These are phyloP conservation scores for Drosophila conformis DNA, from an alignment of 2,888 invertebrate genomes.

Conservation along the genomic window DNA sequence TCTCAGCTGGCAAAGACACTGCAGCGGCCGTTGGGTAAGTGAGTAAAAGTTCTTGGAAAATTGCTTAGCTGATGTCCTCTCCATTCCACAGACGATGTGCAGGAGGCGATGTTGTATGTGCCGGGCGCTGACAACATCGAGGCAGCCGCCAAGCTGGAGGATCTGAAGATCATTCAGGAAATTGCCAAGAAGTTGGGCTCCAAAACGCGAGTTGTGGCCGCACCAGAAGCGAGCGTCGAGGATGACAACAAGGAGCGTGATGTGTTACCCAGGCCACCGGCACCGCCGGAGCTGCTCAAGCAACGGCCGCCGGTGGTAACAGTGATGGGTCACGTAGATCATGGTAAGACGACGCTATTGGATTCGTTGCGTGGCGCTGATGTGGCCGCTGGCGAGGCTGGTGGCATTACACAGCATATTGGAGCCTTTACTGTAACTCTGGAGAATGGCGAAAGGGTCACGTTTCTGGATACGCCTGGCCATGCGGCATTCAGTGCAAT, in stretches of 20 bases:
- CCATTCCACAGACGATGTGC: slow-evolving; percentile 87
- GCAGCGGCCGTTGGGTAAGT: slow-evolving; percentile 87
- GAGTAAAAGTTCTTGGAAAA: not conserved
- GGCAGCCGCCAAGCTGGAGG: slow-evolving; percentile 87
- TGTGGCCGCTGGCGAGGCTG: slow-evolving; percentile 96
- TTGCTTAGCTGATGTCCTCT: not conserved
- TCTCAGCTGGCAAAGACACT: slow-evolving; percentile 89
- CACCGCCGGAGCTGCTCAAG: slow-evolving; percentile 88
- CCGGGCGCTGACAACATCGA: slow-evolving; percentile 87
- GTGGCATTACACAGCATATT: slow-evolving; percentile 99
- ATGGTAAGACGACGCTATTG: slow-evolving; percentile 98
- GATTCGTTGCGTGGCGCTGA: slow-evolving; percentile 94
- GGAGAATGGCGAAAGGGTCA: slow-evolving; percentile 90
- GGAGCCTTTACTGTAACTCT: slow-evolving; percentile 96
- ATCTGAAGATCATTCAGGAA: slow-evolving; percentile 88
- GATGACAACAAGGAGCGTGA: slow-evolving; percentile 85
- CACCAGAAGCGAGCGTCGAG: slow-evolving; percentile 78
- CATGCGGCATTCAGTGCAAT: slow-evolving; percentile 98
- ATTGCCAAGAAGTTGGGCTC: slow-evolving; percentile 89
- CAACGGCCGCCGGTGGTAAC: slow-evolving; percentile 97
- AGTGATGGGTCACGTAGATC: slow-evolving; percentile 99
- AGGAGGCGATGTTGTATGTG: slow-evolving; percentile 89
- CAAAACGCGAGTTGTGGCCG: slow-evolving; percentile 87
- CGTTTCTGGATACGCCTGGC: slow-evolving; percentile 99
- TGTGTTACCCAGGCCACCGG: slow-evolving; percentile 88